These are phyloP conservation scores for Geopemphigus sp. DNA, from an alignment of 1,140 invertebrate genomes.

Conservation along the genomic window DNA sequence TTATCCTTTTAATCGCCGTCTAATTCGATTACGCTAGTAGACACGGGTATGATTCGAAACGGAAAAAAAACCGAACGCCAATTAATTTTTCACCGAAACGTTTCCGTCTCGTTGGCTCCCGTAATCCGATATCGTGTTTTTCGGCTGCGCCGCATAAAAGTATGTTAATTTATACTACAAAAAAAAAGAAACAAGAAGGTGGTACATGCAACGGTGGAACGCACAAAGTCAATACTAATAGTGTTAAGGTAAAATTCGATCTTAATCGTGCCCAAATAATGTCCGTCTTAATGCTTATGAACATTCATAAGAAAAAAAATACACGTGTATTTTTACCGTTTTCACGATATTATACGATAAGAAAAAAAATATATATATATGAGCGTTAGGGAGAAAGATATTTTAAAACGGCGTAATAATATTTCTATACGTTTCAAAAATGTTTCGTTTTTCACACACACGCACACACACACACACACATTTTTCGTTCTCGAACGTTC, in stretches of 20 bases:
- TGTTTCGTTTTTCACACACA: too few relatives aligned
- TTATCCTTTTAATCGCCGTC: constrained; percentile 27
- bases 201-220: neutral
- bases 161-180: constrained; percentile 30
- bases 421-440: too few relatives aligned
- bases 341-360: neutral
- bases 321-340: constrained; percentile 14
- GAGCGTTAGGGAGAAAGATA: too few relatives aligned
- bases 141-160: constrained; percentile 28
- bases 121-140: constrained; percentile 48
- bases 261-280: constrained; percentile 30
- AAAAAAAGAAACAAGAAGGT: constrained; percentile 22
- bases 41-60: neutral
- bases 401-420: too few relatives aligned
- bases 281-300: constrained; percentile 27
- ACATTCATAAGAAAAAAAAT: constrained; percentile 2
- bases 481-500: too few relatives aligned
- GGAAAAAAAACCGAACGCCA: neutral
- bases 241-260: constrained; percentile 26
- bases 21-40: constrained; percentile 35
- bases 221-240: neutral
- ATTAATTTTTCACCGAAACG: constrained; percentile 28
- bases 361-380: too few relatives aligned
- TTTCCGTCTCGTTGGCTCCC: constrained; percentile 18
- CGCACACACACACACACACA: too few relatives aligned